Conservation (phyloP, 37 sponge, comb jelly and placozoan genomes). For the Ianthella basta region DNA sequence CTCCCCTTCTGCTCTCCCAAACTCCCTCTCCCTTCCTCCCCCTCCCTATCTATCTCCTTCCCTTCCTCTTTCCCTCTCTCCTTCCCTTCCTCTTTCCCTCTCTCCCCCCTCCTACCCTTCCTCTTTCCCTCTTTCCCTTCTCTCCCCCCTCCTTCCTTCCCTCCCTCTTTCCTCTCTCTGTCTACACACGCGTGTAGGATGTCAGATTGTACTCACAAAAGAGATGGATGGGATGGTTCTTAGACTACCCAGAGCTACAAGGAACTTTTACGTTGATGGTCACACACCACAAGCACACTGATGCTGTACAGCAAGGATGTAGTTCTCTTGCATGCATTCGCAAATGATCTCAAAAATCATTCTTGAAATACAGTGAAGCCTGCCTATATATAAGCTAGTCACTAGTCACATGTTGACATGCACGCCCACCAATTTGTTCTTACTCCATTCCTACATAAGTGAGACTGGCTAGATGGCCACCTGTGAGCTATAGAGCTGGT, state of each 20-base stretch:
- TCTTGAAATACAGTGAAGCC: too few relatives aligned
- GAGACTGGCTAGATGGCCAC: too few relatives aligned
- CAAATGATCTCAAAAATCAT: too few relatives aligned
- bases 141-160: too few relatives aligned
- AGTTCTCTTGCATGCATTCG: too few relatives aligned
- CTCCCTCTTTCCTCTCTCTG: too few relatives aligned
- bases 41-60: not conserved
- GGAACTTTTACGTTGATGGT: slow-evolving; percentile 99
- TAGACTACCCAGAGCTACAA: slow-evolving; percentile 78
- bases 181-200: slow-evolving; percentile 47
- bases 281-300: slow-evolving; percentile 95
- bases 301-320: not conserved
- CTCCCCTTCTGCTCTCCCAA: not conserved
- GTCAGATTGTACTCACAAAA: slow-evolving; percentile 87
- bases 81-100: not conserved
- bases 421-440: too few relatives aligned
- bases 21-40: not conserved
- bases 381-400: too few relatives aligned
- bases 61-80: not conserved
- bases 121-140: not conserved
- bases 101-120: not conserved
- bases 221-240: slow-evolving; percentile 91
- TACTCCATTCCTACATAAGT: too few relatives aligned
- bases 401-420: too few relatives aligned
- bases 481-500: too few relatives aligned